A percentile compares a stretch with the other conserved stretches of the same genome.
These are phyloP conservation scores for Salvelinus fontinalis DNA, from an alignment of 2,113 vertebrate genomes.

Conservation along the genomic window DNA sequence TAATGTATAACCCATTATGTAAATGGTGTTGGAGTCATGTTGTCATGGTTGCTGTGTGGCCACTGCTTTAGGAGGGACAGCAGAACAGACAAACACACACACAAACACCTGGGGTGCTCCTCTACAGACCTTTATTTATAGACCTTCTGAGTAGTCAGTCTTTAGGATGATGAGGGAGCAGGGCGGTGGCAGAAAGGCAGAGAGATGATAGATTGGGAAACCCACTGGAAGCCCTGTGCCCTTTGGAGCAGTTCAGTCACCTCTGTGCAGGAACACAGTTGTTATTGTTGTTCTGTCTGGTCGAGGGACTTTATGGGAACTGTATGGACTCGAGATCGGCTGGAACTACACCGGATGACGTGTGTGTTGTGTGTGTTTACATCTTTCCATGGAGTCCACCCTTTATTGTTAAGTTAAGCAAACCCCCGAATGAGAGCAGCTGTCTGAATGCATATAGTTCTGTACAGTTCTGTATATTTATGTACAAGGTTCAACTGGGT, in stretches of 20 bases:
- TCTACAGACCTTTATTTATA: neutral
- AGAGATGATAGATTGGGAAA: neutral
- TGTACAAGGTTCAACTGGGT: neutral
- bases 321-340: neutral
- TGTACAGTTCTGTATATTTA: neutral
- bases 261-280: neutral
- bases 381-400: too few relatives aligned
- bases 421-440: neutral
- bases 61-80: too few relatives aligned
- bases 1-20: neutral
- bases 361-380: slow-evolving; percentile 4
- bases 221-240: neutral
- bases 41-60: too few relatives aligned
- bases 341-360: neutral
- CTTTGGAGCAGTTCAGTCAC: neutral
- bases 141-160: neutral
- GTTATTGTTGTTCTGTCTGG: neutral
- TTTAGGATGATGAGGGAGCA: too few relatives aligned
- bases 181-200: neutral
- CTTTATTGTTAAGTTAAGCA: too few relatives aligned
- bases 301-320: neutral
- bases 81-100: too few relatives aligned
- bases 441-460: neutral
- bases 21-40: too few relatives aligned
- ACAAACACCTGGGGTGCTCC: neutral